Conservation (phyloP, 2,797 vertebrate species). For the Pitangus sulphuratus region DNA sequence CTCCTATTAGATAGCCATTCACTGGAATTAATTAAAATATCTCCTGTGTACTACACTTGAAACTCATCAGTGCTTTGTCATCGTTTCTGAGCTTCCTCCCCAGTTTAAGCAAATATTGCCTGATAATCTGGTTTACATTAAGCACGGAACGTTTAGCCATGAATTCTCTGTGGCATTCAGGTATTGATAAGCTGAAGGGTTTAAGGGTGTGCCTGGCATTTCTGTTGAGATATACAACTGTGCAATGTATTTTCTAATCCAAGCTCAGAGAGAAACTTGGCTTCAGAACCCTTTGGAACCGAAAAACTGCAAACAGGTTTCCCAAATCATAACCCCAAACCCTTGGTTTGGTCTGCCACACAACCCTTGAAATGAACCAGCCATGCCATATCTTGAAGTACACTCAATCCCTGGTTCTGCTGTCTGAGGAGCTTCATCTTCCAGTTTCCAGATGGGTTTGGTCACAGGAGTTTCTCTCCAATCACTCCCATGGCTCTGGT, state of each 20-base stretch:
- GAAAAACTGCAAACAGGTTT: background rate
- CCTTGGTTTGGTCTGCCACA: background rate
- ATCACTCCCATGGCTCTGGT: background rate
- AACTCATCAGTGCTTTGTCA: background rate
- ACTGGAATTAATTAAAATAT: background rate
- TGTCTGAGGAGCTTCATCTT: background rate
- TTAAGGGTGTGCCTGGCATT: conserved; percentile 8
- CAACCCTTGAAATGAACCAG: background rate
- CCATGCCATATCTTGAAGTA: background rate
- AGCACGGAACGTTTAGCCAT: background rate
- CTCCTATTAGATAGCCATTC: background rate
- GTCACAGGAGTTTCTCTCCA: background rate
- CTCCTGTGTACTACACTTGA: background rate
- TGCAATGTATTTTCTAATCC: background rate
- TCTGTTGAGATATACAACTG: conserved; percentile 15
- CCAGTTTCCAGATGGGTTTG: background rate
- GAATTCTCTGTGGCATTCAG: conserved; percentile 21
- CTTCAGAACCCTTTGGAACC: background rate
- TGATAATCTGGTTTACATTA: background rate
- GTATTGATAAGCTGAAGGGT: conserved; percentile 1
- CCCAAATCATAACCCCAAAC: background rate
- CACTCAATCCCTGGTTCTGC: background rate
- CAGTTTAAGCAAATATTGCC: background rate
- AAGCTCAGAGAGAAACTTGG: background rate
- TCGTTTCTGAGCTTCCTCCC: background rate